A percentile compares a stretch with the other conserved stretches of the same genome.
Conservation (phyloP, 2,113 vertebrate species). For the Petrocephalus microphthalmus region DNA sequence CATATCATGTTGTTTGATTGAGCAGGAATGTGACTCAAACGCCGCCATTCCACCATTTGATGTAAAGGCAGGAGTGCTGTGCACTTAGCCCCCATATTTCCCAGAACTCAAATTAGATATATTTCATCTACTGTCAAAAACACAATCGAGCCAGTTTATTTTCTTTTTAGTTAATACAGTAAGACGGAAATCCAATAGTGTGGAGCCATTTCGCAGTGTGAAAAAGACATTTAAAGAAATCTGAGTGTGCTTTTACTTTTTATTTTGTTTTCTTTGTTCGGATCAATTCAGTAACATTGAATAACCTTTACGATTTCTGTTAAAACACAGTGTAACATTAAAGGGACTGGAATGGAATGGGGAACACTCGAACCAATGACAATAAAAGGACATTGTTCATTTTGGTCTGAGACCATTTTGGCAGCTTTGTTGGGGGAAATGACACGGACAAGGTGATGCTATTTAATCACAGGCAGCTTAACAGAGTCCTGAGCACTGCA, state of each 20-base stretch:
- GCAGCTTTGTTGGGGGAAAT: conserved; percentile 50
- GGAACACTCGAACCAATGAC: conserved; percentile 53
- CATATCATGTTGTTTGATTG: neutral
- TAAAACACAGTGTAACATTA: conserved; percentile 57
- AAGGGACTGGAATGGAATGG: conserved; percentile 52
- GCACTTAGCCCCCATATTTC: neutral
- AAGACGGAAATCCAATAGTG: neutral
- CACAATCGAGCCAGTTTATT: neutral
- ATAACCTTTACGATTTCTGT: conserved; percentile 43
- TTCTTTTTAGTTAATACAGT: neutral
- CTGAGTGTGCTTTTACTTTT: neutral
- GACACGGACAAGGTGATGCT: conserved; percentile 34
- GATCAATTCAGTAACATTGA: conserved; percentile 54
- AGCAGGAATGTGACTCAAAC: neutral
- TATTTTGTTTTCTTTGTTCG: conserved; percentile 26
- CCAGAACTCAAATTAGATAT: neutral
- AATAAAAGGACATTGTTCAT: conserved; percentile 45
- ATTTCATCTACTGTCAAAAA: neutral
- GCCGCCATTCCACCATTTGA: neutral
- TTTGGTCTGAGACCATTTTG: conserved; percentile 54
- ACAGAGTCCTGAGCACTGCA: neutral
- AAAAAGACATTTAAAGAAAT: neutral
- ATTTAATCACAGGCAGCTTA: neutral
- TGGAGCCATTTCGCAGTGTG: neutral
- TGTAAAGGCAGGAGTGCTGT: neutral